Conservation (phyloP, 2,888 invertebrate genomes). For the Drosophila tanythrix region DNA sequence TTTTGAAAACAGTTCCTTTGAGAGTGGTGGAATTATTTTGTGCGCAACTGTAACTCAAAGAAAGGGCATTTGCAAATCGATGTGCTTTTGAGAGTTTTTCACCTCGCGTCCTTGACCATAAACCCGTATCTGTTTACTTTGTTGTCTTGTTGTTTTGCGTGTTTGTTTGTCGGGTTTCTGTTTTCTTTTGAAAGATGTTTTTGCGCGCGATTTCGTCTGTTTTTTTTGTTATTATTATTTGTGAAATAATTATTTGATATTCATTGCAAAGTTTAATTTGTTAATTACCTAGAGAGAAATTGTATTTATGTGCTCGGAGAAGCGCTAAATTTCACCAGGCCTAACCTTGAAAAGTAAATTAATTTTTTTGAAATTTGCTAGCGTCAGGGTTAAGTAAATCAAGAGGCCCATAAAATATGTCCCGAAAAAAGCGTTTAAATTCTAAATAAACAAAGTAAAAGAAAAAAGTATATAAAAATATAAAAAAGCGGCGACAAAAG, state of each 20-base stretch:
- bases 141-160: constrained; percentile 11
- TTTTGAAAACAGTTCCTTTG: background rate
- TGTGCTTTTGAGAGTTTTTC: constrained; percentile 18
- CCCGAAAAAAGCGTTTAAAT: constrained; percentile 53
- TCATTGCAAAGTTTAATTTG: constrained; percentile 63
- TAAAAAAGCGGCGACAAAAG: constrained; percentile 38
- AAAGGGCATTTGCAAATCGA: constrained; percentile 14
- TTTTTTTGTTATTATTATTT: constrained; percentile 39
- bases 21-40: background rate
- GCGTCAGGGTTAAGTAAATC: constrained; percentile 48
- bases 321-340: constrained; percentile 6
- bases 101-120: constrained; percentile 69
- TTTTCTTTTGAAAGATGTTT: constrained; percentile 65
- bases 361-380: constrained; percentile 16
- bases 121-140: constrained; percentile 43
- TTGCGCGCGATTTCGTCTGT: constrained; percentile 18
- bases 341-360: constrained; percentile 33
- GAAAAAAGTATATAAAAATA: constrained; percentile 1
- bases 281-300: constrained; percentile 72
- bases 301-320: constrained; percentile 36
- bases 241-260: constrained; percentile 70
- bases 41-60: background rate
- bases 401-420: constrained; percentile 55
- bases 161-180: constrained; percentile 30
- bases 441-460: constrained; percentile 60